Base-by-base conservation (phyloP, 1,140 invertebrate genomes). In the Brachionus manjavacas region DNA sequence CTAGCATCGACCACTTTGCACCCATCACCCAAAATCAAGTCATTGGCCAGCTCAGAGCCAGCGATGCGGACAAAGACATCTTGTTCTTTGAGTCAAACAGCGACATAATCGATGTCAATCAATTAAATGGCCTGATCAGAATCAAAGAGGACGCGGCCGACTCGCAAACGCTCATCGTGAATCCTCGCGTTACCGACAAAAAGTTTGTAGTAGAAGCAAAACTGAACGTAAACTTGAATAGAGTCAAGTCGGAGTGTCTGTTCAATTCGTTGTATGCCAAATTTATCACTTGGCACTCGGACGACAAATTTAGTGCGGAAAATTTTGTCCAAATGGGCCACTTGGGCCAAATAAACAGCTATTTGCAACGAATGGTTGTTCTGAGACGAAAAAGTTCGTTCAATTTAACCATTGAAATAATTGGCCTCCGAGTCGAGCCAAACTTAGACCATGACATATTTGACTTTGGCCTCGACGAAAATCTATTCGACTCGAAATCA, bases 181-280 rank as follows among this genome's bases (percentile, higher is more conserved):
- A 14, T 0, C 72, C 72, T 9, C 41, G 31, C 14, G 72, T 76
- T 1, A 76, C 72, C 14, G 72, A 76, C 25, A 76, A 76, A 76
- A 76, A 76, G 25, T 76, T 76, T 76, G 46, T 76, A 8, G 25
- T 49, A 4, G 72, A 76, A 14, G 41, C 72, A 4, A 23, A 46
- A 1, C 14, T 49, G 12, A 28, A 9, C 28, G 3, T 76, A 49
- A 49, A 49, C 8, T 8, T 76, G 7, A 46, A 49, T 14, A 23
- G 20, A 35, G 20, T 76, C 8, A 49, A 76, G 4, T 8, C 20
- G 0, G 72, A 46, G 3, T 76, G 72, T 49, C 12, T 76, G 20
- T 49, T 49, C 41, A 76, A 49, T 28, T 76, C 72, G 9, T n/a
- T 76, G 16, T 76, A 76, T 76, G 39, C 72, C 1, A 76, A 76